Conservation (phyloP, 2,888 invertebrate species). For the Torymus tubicola region DNA sequence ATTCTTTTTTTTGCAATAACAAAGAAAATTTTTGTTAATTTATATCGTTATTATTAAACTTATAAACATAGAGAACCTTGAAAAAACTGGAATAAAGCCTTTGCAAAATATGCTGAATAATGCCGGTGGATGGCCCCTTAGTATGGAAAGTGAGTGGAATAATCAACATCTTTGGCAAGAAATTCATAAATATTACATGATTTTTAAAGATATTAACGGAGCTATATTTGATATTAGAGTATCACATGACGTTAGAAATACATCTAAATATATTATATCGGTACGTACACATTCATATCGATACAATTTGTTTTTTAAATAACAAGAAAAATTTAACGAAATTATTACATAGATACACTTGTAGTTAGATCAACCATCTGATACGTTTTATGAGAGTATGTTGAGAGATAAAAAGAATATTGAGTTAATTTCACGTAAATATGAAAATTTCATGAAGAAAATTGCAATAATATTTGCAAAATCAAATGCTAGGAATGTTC, state of each 20-base stretch:
- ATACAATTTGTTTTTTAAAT: no score
- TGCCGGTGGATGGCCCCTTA: conserved; percentile 58
- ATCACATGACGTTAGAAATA: not conserved
- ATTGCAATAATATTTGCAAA: conserved; percentile 9
- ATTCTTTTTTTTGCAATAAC: not conserved
- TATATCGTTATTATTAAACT: not conserved
- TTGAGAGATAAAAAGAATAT: not conserved
- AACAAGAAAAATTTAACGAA: not conserved
- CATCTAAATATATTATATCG: conserved; percentile 5
- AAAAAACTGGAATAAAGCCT: conserved; percentile 80
- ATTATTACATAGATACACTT: not conserved
- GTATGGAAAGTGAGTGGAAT: conserved; percentile 57
- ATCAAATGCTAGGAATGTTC: not conserved
- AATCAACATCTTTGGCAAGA: conserved; percentile 60
- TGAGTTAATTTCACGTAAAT: not conserved
- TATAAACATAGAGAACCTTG: conserved; percentile 71
- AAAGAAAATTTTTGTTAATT: not conserved
- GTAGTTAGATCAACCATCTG: not conserved
- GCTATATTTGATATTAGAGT: not conserved
- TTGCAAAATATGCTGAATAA: conserved; percentile 77
- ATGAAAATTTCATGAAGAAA: conserved; percentile 21
- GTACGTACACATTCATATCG: not conserved
- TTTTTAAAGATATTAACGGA: not conserved
- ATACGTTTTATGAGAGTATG: conserved; percentile 18
- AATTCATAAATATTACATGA: conserved; percentile 8